Conservation (phyloP, 53 echinoderm and acorn worm genomes). For the Echinarachnius parma region DNA sequence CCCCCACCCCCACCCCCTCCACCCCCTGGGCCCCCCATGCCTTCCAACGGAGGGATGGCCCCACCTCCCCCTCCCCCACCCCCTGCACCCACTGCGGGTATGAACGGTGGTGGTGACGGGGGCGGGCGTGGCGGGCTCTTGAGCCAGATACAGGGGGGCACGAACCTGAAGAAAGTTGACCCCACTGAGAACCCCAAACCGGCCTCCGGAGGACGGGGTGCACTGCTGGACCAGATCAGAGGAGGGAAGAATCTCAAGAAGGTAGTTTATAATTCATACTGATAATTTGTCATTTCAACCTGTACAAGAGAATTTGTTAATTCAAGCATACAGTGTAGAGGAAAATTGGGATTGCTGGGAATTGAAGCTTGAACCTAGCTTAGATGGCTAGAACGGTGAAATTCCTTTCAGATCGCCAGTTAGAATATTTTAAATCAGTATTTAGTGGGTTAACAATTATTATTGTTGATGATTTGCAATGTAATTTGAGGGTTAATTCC, state of each 20-base stretch:
- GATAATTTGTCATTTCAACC: too few relatives aligned
- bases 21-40: slow-evolving; percentile 36
- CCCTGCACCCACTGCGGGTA: slow-evolving; percentile 34
- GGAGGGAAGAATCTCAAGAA: slow-evolving; percentile 67
- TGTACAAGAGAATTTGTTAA: too few relatives aligned
- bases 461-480: too few relatives aligned
- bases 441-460: too few relatives aligned
- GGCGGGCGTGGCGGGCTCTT: slow-evolving; percentile 59
- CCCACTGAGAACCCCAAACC: slow-evolving; percentile 31
- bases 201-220: slow-evolving; percentile 56
- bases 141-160: slow-evolving; percentile 72
- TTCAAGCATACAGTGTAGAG: too few relatives aligned
- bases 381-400: too few relatives aligned
- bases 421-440: too few relatives aligned
- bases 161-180: slow-evolving; percentile 63
- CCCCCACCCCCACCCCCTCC: slow-evolving; percentile 64
- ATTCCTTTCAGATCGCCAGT: too few relatives aligned
- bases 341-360: too few relatives aligned
- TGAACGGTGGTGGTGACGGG: slow-evolving; percentile 56
- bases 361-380: too few relatives aligned
- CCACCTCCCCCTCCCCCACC: slow-evolving; percentile 85
- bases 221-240: slow-evolving; percentile 81
- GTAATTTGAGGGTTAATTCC: too few relatives aligned
- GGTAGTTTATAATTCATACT: too few relatives aligned
- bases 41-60: slow-evolving; percentile 30